These are phyloP conservation scores for Chaetops frenatus DNA, from an alignment of 2,113 vertebrate genomes.

Conservation along the genomic window DNA sequence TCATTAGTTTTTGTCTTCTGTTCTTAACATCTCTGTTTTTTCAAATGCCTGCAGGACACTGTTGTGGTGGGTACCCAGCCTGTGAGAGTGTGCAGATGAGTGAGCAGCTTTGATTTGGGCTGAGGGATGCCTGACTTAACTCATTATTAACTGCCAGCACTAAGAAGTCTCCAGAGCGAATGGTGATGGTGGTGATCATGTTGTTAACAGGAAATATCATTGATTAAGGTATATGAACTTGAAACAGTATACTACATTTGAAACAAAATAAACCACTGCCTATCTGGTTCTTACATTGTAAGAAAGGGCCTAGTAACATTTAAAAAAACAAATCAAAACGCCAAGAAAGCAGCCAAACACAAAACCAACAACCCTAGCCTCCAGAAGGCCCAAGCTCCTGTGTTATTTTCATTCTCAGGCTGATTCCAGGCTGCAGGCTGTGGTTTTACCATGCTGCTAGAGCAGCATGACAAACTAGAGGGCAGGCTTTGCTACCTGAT, in stretches of 20 bases:
- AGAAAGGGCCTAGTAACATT: neutral
- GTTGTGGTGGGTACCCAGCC: neutral
- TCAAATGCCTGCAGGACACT: neutral
- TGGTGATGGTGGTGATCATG: neutral
- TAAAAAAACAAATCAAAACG: neutral
- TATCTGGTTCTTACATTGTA: neutral
- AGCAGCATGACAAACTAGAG: neutral
- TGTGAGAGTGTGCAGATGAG: neutral
- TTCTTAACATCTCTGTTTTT: neutral
- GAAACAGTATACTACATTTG: neutral
- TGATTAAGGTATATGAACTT: neutral
- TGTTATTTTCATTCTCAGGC: neutral
- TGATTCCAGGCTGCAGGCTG: fast-evolving
- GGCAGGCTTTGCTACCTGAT: neutral
- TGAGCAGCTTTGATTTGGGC: neutral
- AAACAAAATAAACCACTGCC: neutral
- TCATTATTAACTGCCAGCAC: neutral
- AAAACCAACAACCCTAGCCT: fast-evolving
- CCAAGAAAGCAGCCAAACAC: neutral
- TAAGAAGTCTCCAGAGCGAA: neutral
- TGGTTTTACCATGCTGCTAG: neutral
- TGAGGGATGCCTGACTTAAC: neutral
- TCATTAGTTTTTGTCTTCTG: neutral
- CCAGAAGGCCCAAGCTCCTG: fast-evolving
- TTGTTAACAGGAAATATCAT: neutral